Base-by-base conservation (phyloP, 2,888 invertebrate species). In the Alviniconcha strummeri region DNA sequence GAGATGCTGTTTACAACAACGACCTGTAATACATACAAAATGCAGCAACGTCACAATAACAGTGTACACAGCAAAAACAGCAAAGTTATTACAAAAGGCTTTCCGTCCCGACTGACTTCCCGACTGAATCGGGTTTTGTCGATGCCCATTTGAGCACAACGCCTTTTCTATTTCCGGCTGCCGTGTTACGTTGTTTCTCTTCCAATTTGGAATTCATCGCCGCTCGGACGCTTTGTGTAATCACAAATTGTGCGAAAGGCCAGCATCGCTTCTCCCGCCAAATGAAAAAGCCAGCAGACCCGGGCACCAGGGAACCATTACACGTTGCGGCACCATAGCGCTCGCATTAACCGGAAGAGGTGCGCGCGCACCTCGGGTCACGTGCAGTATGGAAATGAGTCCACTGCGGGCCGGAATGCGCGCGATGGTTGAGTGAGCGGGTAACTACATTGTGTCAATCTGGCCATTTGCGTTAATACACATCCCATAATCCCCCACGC, bases 371-470 rank as follows among this genome's bases (percentile, higher is more conserved):
- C 36, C 60, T 75, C 67, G 76, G 77, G 82, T 82, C 82, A 82
- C 77, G 82, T 82, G 82, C 36, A 1, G 75, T 76, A 76, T 77
- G 76, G 67, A 64, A 69, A 82, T 77, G 82, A 82, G 77, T 77
- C 82, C 82, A 36, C 69, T 55, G 82, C 67, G 82, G 82, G 82
- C n/a, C 55, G 69, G 77, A 69, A 69, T 7, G n/a, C 19, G 54
- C 2, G 19, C 54, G 52, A 52, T 13, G 82, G 77, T 54, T 54
- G 77, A 69, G 82, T 60, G 76, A 76, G 82, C 82, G 77, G 69
- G 75, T 81, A 81, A 81, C 81, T 81, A 74, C 81, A 82, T 56
- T 76, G 82, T 77, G 82, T 76, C 77, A 77, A 82, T 82, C 77
- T 64, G 56, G 54, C 74, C 76, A 82, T 82, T 82, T 82, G 82